Evolutionary conservation across 2,888 invertebrate species (phyloP).

Genomic region (Colostygia pectinataria): DNA sequence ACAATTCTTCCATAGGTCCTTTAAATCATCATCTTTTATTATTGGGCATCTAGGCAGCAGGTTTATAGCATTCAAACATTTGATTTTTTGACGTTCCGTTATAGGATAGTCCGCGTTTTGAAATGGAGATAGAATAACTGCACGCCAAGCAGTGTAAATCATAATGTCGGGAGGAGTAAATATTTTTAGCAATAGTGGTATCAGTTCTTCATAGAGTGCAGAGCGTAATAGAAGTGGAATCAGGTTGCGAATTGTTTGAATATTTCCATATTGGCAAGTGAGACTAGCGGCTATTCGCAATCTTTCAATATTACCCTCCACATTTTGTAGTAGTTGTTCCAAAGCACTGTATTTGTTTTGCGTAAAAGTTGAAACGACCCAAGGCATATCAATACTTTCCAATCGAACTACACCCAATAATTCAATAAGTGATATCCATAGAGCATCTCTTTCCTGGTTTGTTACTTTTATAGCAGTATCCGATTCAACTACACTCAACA

Average conservation of each 20-base stretch:
- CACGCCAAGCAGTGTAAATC: constrained; percentile 69
- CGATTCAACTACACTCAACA: constrained; percentile 73
- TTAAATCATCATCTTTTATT: constrained; percentile 71
- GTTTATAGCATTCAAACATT: constrained; percentile 72
- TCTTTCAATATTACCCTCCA: constrained; percentile 58
- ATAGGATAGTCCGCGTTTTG: constrained; percentile 76
- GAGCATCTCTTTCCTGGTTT: constrained; percentile 62
- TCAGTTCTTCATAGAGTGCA: constrained; percentile 66
- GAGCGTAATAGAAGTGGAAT: constrained; percentile 60
- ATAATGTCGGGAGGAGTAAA: constrained; percentile 58
- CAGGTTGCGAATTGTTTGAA: constrained; percentile 53
- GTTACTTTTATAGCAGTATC: constrained; percentile 75
- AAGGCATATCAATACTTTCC: constrained; percentile 75
- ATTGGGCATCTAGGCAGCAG: constrained; percentile 72
- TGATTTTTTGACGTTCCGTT: constrained; percentile 69
- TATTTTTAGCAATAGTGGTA: constrained; percentile 64
- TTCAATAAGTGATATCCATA: constrained; percentile 72
- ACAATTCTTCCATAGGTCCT: constrained; percentile 76
- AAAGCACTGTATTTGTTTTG: constrained; percentile 70
- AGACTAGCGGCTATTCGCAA: constrained; percentile 66
- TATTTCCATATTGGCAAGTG: constrained; percentile 58
- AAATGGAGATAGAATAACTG: constrained; percentile 71
- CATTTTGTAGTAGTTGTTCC: constrained; percentile 63
- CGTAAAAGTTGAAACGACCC: constrained; percentile 68
- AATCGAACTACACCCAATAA: constrained; percentile 66